These are phyloP conservation scores for Amitus sp. DNA, from an alignment of 2,888 invertebrate species.

Conservation along the genomic window DNA sequence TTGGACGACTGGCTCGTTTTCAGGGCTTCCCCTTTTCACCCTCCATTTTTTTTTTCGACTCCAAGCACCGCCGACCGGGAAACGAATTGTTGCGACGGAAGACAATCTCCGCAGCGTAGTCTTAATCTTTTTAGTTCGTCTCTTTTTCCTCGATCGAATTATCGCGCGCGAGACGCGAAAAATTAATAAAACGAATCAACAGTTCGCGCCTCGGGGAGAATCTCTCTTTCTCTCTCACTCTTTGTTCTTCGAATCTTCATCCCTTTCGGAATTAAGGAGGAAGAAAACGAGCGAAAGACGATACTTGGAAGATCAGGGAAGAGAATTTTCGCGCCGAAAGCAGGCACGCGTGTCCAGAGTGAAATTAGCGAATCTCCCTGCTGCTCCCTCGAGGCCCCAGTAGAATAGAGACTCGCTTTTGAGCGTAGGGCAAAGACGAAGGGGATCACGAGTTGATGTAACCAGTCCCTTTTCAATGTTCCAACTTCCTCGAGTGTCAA, in stretches of 20 bases:
- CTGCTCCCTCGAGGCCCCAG: conserved; percentile 52
- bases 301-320: background rate
- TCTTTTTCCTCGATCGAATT: conserved; percentile 53
- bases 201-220: conserved; percentile 53
- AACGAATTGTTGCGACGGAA: background rate
- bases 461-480: conserved; percentile 60
- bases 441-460: conserved; percentile 40
- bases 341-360: conserved; percentile 46
- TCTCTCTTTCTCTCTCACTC: conserved; percentile 37
- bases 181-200: conserved; percentile 64
- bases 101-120: conserved; percentile 45
- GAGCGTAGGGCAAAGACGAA: conserved; percentile 26
- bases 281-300: background rate
- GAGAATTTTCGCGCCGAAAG: background rate
- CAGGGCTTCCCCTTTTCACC: background rate
- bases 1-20: background rate
- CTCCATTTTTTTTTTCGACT: background rate
- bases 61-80: no score
- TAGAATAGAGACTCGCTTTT: conserved; percentile 29
- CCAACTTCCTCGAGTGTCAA: conserved; percentile 65
- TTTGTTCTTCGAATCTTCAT: no score
- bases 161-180: conserved; percentile 53
- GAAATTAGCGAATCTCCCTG: conserved; percentile 62
- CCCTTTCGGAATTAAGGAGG: background rate
- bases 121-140: conserved; percentile 51